Evolutionary conservation across 2,888 invertebrate genomes (phyloP), one percentile per base, ranked within the genome.

Genomic region (Trisateles emortualis): DNA sequence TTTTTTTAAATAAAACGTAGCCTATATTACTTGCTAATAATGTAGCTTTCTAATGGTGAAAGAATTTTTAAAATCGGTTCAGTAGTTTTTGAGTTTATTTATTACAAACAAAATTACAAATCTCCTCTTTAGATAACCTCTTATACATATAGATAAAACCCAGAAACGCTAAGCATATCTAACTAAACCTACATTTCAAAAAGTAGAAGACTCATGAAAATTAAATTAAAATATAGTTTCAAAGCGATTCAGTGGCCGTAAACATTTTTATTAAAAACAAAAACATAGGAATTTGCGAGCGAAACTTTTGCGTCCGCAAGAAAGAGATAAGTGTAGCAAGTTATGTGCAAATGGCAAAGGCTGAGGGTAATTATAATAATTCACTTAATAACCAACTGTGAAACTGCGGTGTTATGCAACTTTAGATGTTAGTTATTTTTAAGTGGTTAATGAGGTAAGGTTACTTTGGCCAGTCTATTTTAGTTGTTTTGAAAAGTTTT

Each of bases 281-380:
- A 65, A 64, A 56, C 57, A 55, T 63, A 59, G 53, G 60, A 65
- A 68, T 54, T 67, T 70, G 62, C 54, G 38, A 57, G 76, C 66
- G 72, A 84, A 81, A 79, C 81, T 86, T 81, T 62, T 53, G 59
- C 57, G 59, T 33, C 64, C 67, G 60, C 74, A 73, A 63, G 74
- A 73, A 64, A 72, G 76, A 84, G 86, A 87, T 88, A 86, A 74
- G 68, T 70, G 63, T 60, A 59, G 55, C 67, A 83, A 82, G 74
- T 86, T 82, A 73, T 76, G 74, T 78, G 72, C 77, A 76, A 76
- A 74, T 69, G 77, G 78, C 83, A 83, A 76, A 85, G 86, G 86
- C 81, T 83, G 79, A 73, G 59, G 68, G 87, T 86, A 84, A 89
- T 91, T 86, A 90, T 79, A 87, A 90, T 91, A 87, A 88, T 83